Evolutionary conservation across 2,113 vertebrate species (phyloP).

Genomic region (Rousettus leschenaultii): DNA sequence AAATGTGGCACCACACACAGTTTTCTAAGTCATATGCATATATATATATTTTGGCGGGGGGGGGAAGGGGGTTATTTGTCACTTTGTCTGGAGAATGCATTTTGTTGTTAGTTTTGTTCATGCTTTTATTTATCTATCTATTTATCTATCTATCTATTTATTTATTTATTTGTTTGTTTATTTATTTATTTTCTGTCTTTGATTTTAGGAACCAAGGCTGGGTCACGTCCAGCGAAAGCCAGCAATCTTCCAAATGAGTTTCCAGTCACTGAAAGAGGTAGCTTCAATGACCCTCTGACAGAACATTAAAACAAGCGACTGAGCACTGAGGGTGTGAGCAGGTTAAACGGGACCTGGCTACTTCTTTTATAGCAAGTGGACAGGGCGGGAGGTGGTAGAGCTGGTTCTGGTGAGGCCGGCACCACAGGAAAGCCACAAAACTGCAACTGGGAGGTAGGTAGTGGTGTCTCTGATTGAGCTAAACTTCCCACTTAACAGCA

Average conservation of each 20-base stretch:
- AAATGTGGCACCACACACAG: fast-evolving
- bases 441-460: background rate
- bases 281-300: background rate
- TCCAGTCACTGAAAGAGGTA: background rate
- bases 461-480: background rate
- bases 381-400: background rate
- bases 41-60: too few species aligned
- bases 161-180: background rate
- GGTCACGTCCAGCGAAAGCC: background rate
- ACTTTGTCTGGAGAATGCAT: background rate
- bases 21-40: background rate
- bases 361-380: fast-evolving
- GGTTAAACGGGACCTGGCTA: background rate
- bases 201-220: background rate
- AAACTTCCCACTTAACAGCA: background rate
- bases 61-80: too few species aligned
- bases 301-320: background rate
- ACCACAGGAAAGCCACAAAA: background rate
- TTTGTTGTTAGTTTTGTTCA: background rate
- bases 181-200: background rate
- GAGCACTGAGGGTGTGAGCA: background rate
- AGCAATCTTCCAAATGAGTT: background rate
- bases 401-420: background rate
- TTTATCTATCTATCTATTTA: background rate
- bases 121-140: background rate